Evolutionary conservation across 2,888 invertebrate genomes (phyloP), one percentile per base, ranked within the genome.

Genomic region (Synanthedon formicaeformis): DNA sequence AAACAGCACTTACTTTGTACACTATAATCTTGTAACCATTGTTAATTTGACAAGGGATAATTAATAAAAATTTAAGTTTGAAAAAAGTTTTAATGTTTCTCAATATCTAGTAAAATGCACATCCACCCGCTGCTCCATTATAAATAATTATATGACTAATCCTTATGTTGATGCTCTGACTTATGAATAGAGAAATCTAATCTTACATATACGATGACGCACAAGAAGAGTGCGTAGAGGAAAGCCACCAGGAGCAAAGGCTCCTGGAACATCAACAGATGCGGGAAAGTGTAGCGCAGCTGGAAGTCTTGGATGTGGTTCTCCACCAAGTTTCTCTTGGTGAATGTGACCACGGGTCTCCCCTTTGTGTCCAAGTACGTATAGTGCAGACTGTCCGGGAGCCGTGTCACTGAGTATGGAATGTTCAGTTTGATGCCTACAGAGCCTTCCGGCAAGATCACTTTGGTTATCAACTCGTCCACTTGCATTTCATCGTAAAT

Each of bases 311-410:
- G 95, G 69, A 99, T 99, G 73, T 99, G 99, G 72, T 95, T 95
- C 72, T 99, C 98, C 0, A 98, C 96, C 57, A 99, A 85, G 85
- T 98, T 97, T 16, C 83, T 90, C 77, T 95, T 94, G 1, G 90
- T 89, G 53, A 98, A 91, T 8, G 91, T 88, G 53, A 99, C 89
- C 0, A 98, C 96, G 0, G 96, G 95, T 53, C 99, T 92, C 0
- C 98, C 99, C 62, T 93, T 92, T 0, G 96, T 96, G 75, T 99
- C 99, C 68, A 99, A 89, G 75, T 99, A 99, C 3, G 99, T 99
- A 74, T 91, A 95, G 64, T 96, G 94, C 1, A 95, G 77, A 50
- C 90, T 90, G 72, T 97, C 94, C 0, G 93, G 87, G 27, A 92
- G 81, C 51, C 95, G 90, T 16, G 91, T 90, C 1, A 96, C 93